These are phyloP conservation scores for Rhineura floridana DNA, from an alignment of 2,113 vertebrate genomes.

Conservation along the genomic window DNA sequence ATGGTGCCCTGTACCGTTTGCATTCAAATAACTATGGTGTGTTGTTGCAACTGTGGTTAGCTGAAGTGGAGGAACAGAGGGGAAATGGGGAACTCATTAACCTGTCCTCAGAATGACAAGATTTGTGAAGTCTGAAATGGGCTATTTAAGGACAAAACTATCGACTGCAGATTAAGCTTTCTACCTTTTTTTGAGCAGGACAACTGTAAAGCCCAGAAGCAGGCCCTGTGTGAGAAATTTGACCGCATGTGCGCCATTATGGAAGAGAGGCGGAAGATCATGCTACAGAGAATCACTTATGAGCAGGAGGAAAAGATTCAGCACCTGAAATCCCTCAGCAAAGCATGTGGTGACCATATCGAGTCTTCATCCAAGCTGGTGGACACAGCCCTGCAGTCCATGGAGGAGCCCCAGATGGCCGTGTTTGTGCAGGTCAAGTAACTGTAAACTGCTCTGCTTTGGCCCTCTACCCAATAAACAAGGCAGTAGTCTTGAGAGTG, in stretches of 20 bases:
- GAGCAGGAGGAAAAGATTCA: constrained; percentile 77
- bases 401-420: constrained; percentile 78
- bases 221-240: constrained; percentile 76
- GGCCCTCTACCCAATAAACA: too few species aligned
- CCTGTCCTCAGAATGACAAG: neutral
- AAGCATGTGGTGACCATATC: constrained; percentile 67
- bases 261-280: constrained; percentile 75
- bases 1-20: too few species aligned
- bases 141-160: too few species aligned
- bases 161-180: neutral
- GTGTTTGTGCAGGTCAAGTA: constrained; percentile 77
- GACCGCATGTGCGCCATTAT: constrained; percentile 69
- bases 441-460: neutral
- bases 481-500: neutral
- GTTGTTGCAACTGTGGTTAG: too few species aligned
- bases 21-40: too few species aligned
- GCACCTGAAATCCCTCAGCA: constrained; percentile 58
- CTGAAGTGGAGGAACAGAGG: neutral
- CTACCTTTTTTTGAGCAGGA: constrained; percentile 59
- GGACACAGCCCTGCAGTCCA: constrained; percentile 68
- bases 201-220: constrained; percentile 74
- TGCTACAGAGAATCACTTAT: constrained; percentile 72
- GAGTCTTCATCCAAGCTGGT: constrained; percentile 74
- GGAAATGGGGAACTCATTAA: too few species aligned
- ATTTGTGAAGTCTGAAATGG: neutral